Conservation (phyloP, 2,797 vertebrate genomes). For the Odontamblyopus lacepedii region DNA sequence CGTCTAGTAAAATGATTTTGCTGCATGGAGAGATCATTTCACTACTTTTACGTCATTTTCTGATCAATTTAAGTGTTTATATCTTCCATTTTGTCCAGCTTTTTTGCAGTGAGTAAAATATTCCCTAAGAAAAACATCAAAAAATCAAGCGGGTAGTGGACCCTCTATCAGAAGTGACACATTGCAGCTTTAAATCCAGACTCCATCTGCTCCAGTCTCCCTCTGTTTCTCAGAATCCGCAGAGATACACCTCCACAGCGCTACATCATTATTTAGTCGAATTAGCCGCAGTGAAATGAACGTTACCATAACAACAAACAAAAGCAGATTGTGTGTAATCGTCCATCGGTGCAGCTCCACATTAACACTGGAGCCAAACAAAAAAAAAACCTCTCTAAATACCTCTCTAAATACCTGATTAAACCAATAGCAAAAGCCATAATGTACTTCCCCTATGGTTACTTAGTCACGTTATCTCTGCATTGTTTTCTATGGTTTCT, state of each 20-base stretch:
- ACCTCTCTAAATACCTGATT: slow-evolving; percentile 83
- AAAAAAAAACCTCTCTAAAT: slow-evolving; percentile 83
- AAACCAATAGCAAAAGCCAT: slow-evolving; percentile 47
- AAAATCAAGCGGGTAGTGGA: too few species aligned
- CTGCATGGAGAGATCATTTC: too few species aligned
- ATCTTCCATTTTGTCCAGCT: too few species aligned
- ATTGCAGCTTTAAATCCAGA: too few species aligned
- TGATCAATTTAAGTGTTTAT: too few species aligned
- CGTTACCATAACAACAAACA: slow-evolving; percentile 16
- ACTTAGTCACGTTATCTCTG: background rate
- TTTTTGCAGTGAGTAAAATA: too few species aligned
- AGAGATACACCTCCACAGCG: background rate
- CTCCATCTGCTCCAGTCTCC: too few species aligned
- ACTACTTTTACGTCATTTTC: too few species aligned
- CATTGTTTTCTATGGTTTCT: background rate
- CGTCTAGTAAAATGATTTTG: too few species aligned
- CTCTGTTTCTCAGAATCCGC: background rate
- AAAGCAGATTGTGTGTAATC: slow-evolving; percentile 15
- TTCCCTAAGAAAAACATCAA: too few species aligned
- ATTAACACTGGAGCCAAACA: slow-evolving; percentile 71
- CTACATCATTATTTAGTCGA: slow-evolving; percentile 7
- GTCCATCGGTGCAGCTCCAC: slow-evolving; percentile 35
- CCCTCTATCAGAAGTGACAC: too few species aligned
- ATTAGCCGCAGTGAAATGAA: background rate
- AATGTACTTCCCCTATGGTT: slow-evolving; percentile 30